Conservation (phyloP, 2,888 invertebrate species). For the Dendrolimus pini region DNA sequence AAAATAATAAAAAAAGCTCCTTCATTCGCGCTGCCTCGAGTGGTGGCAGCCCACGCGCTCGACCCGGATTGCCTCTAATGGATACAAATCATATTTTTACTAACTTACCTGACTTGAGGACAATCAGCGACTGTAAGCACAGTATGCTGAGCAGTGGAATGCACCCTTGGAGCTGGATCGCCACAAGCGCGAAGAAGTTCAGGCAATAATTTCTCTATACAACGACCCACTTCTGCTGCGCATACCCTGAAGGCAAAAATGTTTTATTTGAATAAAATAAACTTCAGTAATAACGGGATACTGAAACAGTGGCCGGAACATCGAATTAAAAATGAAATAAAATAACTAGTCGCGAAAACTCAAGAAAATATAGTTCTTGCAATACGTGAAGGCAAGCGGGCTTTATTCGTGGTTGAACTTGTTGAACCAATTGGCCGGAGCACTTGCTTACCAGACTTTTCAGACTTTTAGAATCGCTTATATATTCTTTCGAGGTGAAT, state of each 20-base stretch:
- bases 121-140: conserved; percentile 91
- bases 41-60: background rate
- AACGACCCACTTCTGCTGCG: conserved; percentile 87
- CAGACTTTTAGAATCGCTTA: too few relatives aligned
- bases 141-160: conserved; percentile 91
- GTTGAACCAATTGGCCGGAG: too few relatives aligned
- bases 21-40: background rate
- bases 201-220: conserved; percentile 88
- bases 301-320: too few relatives aligned
- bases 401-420: too few relatives aligned
- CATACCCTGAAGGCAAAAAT: conserved; percentile 79
- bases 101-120: conserved; percentile 81
- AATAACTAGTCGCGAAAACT: too few relatives aligned
- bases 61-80: background rate
- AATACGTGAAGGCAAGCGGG: too few relatives aligned
- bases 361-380: too few relatives aligned
- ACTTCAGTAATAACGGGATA: too few relatives aligned
- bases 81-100: background rate
- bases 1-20: too few relatives aligned
- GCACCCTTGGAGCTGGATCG: conserved; percentile 90
- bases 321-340: too few relatives aligned
- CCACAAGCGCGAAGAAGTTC: conserved; percentile 91
- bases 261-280: conserved; percentile 2
- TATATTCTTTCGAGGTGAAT: too few relatives aligned
- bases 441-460: too few relatives aligned